phyloP scores from a whole-genome alignment of 2,113 vertebrate genomes.

The Sigmodon hispidus region DNA sequence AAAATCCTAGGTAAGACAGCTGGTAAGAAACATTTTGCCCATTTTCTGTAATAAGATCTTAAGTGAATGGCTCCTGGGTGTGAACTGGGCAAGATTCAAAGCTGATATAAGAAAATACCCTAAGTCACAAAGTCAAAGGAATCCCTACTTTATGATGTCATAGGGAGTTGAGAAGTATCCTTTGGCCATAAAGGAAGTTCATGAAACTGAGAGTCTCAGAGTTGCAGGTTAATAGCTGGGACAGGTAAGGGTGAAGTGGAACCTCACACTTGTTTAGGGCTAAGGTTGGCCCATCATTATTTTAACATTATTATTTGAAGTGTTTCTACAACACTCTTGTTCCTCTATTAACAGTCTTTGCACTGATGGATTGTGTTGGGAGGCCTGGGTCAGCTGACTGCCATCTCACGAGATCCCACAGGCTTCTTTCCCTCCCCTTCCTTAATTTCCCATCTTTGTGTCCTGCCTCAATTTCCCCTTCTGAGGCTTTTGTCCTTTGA shows the following conservation, averaged over 20 bases:
- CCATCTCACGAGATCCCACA: too few species aligned
- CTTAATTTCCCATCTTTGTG: neutral
- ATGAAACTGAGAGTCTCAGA: neutral
- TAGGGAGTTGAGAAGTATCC: neutral
- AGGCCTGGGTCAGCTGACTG: neutral
- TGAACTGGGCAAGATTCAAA: neutral
- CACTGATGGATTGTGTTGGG: neutral
- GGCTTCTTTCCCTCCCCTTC: neutral
- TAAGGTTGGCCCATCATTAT: neutral
- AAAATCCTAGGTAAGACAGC: neutral
- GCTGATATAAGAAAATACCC: neutral
- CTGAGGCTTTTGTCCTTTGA: neutral
- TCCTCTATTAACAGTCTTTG: neutral
- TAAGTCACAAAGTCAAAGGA: neutral
- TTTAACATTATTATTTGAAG: neutral
- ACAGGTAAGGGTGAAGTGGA: neutral
- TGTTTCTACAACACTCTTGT: neutral
- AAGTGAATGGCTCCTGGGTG: neutral
- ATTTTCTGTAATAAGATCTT: neutral
- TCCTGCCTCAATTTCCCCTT: neutral
- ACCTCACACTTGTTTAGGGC: too few species aligned
- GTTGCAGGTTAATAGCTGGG: neutral
- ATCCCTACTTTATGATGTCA: neutral
- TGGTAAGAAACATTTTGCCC: neutral
- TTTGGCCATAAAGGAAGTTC: neutral